A percentile compares a stretch with the other conserved stretches of the same genome.
Conservation (phyloP, 2,888 invertebrate genomes). For the Metacarcinus magister region DNA sequence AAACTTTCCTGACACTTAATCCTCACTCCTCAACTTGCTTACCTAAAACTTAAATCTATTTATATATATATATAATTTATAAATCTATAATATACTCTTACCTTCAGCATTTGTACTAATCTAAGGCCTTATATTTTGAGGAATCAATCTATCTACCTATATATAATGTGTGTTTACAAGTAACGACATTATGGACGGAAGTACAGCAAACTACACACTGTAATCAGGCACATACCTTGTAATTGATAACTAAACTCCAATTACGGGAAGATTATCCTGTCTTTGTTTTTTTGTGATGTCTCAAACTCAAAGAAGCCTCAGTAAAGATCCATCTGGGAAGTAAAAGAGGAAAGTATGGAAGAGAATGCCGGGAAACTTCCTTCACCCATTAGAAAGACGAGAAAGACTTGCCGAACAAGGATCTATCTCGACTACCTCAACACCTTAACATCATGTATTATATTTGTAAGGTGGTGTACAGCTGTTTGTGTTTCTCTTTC, state of each 20-base stretch:
- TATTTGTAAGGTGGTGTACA: neutral
- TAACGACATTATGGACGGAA: neutral
- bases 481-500: neutral
- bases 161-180: neutral
- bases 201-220: neutral
- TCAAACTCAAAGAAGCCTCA: neutral
- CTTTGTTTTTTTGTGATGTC: neutral
- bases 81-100: neutral
- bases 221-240: neutral
- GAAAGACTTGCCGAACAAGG: neutral
- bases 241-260: neutral
- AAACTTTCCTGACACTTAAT: neutral
- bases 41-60: neutral
- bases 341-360: neutral
- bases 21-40: neutral
- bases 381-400: neutral
- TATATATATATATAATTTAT: neutral
- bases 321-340: too few relatives aligned
- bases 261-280: neutral
- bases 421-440: neutral
- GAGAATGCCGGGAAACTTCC: neutral
- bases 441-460: neutral
- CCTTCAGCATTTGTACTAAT: neutral
- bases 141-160: neutral
- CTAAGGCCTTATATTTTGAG: neutral